phyloP scores from a whole-genome alignment of 2,113 vertebrate genomes.

The Takifugu bimaculatus region DNA sequence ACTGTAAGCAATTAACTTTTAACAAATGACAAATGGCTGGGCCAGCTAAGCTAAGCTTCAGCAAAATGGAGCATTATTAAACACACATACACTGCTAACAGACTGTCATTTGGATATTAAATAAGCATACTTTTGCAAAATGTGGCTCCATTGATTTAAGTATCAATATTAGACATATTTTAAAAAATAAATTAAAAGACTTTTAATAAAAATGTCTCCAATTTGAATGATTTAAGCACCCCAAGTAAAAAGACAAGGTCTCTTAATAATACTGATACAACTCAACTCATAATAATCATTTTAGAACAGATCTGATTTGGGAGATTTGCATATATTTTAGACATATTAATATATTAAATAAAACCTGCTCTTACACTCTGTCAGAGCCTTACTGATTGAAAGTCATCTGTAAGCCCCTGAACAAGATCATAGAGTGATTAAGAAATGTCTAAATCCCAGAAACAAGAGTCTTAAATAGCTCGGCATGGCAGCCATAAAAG shows the following conservation, averaged over 20 bases:
- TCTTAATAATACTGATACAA: too few species aligned
- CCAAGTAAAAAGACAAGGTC: too few species aligned
- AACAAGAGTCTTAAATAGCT: slow-evolving; percentile 52
- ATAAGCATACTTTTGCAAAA: background rate
- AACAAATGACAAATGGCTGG: background rate
- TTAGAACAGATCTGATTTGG: background rate
- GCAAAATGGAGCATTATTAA: too few species aligned
- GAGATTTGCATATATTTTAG: slow-evolving; percentile 1
- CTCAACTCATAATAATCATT: background rate
- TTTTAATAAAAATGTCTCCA: too few species aligned
- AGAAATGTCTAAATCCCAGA: slow-evolving; percentile 49
- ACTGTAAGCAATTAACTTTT: background rate
- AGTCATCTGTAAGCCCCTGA: slow-evolving; percentile 18
- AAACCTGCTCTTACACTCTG: slow-evolving; percentile 18
- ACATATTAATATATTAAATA: slow-evolving; percentile 18
- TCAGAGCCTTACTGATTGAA: slow-evolving; percentile 14
- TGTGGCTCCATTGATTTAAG: background rate
- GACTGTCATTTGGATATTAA: background rate
- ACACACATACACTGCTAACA: too few species aligned
- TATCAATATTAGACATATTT: too few species aligned
- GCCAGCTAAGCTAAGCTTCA: background rate
- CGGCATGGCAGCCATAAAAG: slow-evolving; percentile 47
- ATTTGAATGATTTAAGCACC: too few species aligned
- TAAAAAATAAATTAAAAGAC: too few species aligned
- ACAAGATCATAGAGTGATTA: slow-evolving; percentile 54